Evolutionary conservation across 53 echinoderm and acorn worm genomes (phyloP).

Genomic region (Crossaster papposus): DNA sequence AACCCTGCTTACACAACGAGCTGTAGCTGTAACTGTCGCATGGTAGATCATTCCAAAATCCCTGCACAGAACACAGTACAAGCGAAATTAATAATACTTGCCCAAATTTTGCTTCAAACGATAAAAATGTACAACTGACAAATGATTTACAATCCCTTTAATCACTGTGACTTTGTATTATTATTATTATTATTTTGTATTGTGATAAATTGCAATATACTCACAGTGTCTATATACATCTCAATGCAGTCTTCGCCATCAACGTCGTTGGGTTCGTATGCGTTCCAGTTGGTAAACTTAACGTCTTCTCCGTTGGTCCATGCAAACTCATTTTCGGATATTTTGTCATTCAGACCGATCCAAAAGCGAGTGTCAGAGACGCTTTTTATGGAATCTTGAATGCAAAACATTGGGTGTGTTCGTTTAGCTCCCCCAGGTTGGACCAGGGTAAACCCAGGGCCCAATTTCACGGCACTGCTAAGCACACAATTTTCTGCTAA

Average conservation of each 20-base stretch:
- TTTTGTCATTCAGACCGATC: conserved; percentile 81
- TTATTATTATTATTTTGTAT: not conserved
- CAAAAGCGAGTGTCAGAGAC: conserved; percentile 36
- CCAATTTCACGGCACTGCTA: no score
- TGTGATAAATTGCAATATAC: not conserved
- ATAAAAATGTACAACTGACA: no score
- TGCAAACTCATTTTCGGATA: conserved; percentile 68
- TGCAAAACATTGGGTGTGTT: not conserved
- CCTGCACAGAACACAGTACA: conserved; percentile 43
- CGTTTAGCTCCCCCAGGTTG: no score
- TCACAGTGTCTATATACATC: conserved; percentile 63
- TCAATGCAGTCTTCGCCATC: conserved; percentile 75
- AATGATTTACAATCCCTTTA: no score
- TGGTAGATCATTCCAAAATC: conserved; percentile 81
- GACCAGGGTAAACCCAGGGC: no score
- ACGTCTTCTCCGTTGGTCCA: conserved; percentile 80
- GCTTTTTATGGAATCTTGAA: not conserved
- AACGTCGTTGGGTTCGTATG: conserved; percentile 72
- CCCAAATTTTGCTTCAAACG: not conserved
- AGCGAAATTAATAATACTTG: not conserved
- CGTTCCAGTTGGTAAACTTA: conserved; percentile 76
- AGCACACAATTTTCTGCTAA: no score
- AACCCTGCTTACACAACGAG: conserved; percentile 68
- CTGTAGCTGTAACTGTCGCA: conserved; percentile 63
- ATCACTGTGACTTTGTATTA: no score